Evolutionary conservation across 92 coral and sea anemone species (phyloP).

Genomic region (Palythoa grandis): DNA sequence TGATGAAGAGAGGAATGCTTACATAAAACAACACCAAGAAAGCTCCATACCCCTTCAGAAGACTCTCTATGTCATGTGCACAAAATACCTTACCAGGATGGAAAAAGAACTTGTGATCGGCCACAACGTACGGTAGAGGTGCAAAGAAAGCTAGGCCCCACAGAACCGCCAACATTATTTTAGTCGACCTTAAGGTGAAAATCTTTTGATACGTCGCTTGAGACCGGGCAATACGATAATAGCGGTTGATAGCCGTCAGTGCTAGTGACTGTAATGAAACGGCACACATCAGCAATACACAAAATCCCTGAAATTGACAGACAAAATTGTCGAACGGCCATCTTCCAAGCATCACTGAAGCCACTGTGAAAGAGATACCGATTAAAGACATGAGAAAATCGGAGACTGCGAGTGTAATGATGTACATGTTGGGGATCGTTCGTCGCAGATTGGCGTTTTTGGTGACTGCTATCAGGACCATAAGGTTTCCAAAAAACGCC

Average conservation of each 20-base stretch:
- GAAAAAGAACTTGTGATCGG: conserved; percentile 64
- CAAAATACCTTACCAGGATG: conserved; percentile 78
- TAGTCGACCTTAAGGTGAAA: conserved; percentile 61
- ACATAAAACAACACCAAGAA: conserved; percentile 63
- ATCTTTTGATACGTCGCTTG: conserved; percentile 57
- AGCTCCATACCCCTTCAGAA: conserved; percentile 66
- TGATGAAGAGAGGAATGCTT: conserved; percentile 55
- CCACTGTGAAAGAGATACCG: conserved; percentile 63
- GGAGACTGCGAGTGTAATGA: conserved; percentile 66
- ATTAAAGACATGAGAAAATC: conserved; percentile 67
- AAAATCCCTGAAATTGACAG: conserved; percentile 79
- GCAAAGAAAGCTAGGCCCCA: conserved; percentile 75
- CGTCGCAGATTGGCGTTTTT: conserved; percentile 63
- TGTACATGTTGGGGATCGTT: conserved; percentile 68
- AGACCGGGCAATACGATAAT: conserved; percentile 61
- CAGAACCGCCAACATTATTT: conserved; percentile 49
- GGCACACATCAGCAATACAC: conserved; percentile 63
- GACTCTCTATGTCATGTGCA: conserved; percentile 59
- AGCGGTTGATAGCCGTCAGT: conserved; percentile 70
- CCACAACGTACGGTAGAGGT: conserved; percentile 69
- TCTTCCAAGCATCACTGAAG: conserved; percentile 48
- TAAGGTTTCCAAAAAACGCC: conserved; percentile 73
- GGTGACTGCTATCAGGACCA: conserved; percentile 62
- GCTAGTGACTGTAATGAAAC: conserved; percentile 72
- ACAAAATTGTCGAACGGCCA: conserved; percentile 56